A percentile compares a stretch with the other conserved stretches of the same genome.
phyloP scores from a whole-genome alignment of 1,140 invertebrate species.

The Pseudoatta argentina region DNA sequence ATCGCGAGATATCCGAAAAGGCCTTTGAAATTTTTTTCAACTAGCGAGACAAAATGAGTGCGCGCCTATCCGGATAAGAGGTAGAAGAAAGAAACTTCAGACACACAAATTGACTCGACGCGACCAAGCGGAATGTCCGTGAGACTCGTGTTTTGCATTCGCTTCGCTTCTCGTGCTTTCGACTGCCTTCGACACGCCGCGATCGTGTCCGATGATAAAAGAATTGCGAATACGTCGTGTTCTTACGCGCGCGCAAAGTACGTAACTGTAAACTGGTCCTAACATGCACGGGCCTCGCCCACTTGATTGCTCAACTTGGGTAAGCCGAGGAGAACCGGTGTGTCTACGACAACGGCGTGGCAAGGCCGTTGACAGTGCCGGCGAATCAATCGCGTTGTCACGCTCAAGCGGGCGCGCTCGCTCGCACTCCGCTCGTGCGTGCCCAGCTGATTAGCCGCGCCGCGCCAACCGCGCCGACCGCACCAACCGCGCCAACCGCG shows the following conservation, averaged over 20 bases:
- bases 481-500: background rate
- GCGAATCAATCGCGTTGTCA: constrained; percentile 72
- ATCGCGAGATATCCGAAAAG: background rate
- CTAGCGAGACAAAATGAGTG: background rate
- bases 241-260: constrained; percentile 5
- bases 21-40: background rate
- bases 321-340: constrained; percentile 71
- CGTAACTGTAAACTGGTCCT: constrained; percentile 75
- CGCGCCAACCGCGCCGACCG: background rate
- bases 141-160: constrained; percentile 7
- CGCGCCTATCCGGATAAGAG: background rate
- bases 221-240: constrained; percentile 21
- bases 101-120: background rate
- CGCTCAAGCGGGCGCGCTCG: constrained; percentile 55
- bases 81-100: background rate
- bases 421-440: constrained; percentile 59
- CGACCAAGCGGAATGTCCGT: background rate
- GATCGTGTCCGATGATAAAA: constrained; percentile 36
- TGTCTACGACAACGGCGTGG: constrained; percentile 38
- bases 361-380: constrained; percentile 71
- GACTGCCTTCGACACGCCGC: background rate
- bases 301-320: constrained; percentile 70
- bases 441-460: constrained; percentile 66
- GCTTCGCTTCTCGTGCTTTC: background rate
- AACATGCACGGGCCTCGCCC: constrained; percentile 65